A percentile compares a stretch with the other conserved stretches of the same genome.
phyloP scores from a whole-genome alignment of 2,113 vertebrate species.

The Chamaea fasciata region DNA sequence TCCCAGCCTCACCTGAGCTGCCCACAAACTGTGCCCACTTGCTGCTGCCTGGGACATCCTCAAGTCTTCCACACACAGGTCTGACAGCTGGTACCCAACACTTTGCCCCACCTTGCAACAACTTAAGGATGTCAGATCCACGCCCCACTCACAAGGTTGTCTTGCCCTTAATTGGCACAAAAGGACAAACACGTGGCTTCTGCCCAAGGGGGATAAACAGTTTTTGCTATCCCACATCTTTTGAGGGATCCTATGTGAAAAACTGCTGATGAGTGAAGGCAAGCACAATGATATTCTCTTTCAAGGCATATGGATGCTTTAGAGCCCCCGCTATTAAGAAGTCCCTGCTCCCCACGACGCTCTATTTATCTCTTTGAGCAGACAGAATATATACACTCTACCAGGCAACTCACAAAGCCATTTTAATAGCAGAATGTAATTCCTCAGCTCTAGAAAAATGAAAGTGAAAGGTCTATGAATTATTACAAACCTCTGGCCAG shows the following conservation, averaged over 20 bases:
- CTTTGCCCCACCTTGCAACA: neutral
- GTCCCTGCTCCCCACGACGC: fast-evolving
- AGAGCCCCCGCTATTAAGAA: neutral
- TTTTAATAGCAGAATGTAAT: slow-evolving; percentile 80
- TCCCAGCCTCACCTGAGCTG: neutral
- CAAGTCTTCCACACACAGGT: neutral
- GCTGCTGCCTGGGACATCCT: neutral
- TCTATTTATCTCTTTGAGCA: slow-evolving; percentile 15
- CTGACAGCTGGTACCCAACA: neutral
- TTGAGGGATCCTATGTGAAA: neutral
- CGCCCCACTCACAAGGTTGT: neutral
- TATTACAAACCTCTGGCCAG: slow-evolving; percentile 77
- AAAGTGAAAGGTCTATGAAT: slow-evolving; percentile 85
- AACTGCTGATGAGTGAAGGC: neutral
- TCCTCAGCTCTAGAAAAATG: slow-evolving; percentile 80
- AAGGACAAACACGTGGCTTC: neutral
- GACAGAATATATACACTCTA: neutral
- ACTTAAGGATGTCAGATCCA: neutral
- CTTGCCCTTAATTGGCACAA: neutral
- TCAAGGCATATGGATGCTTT: neutral
- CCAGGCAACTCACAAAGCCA: slow-evolving; percentile 9
- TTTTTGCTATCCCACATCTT: neutral
- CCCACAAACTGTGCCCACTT: neutral
- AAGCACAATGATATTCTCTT: neutral
- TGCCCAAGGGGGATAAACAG: neutral